phyloP scores from a whole-genome alignment of 2,797 vertebrate species.

The Microctenopoma lineatum region DNA sequence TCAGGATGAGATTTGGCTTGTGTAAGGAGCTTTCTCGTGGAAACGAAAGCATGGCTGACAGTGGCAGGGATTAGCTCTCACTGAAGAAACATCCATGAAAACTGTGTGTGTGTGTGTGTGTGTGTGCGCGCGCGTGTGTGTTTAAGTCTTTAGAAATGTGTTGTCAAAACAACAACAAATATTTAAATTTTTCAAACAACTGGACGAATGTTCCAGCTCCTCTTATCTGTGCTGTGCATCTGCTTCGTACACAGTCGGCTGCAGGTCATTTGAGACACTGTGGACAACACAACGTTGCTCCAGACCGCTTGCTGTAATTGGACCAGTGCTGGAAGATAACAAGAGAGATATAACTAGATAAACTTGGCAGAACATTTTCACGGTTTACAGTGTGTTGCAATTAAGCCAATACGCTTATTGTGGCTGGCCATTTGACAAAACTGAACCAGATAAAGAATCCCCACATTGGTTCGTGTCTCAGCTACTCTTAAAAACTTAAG shows the following conservation, averaged over 20 bases:
- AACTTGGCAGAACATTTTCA: constrained; percentile 58
- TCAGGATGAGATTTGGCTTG: constrained; percentile 60
- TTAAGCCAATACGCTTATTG: constrained; percentile 35
- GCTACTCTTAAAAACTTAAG: constrained; percentile 13
- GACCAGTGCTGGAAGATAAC: constrained; percentile 51
- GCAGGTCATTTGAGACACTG: constrained; percentile 60
- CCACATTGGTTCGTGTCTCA: constrained; percentile 4
- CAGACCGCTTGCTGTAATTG: constrained; percentile 66
- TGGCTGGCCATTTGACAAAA: constrained; percentile 27
- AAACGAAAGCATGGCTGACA: constrained; percentile 73
- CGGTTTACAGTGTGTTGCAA: constrained; percentile 50
- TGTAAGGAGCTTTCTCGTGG: constrained; percentile 75
- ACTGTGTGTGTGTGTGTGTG: constrained; percentile 20
- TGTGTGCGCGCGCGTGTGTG: not conserved
- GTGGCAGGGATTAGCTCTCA: constrained; percentile 73
- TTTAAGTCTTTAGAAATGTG: constrained; percentile 38
- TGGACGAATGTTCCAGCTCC: constrained; percentile 56
- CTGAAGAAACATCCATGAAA: constrained; percentile 62
- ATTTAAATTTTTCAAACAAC: constrained; percentile 63
- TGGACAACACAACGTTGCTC: constrained; percentile 33
- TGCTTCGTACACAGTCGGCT: constrained; percentile 56
- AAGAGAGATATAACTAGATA: constrained; percentile 49
- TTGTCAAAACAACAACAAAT: constrained; percentile 63
- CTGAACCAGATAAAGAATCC: constrained; percentile 36
- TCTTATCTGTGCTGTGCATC: constrained; percentile 60